Base-by-base conservation (phyloP, 2,113 vertebrate species). In the Plecotus auritus region DNA sequence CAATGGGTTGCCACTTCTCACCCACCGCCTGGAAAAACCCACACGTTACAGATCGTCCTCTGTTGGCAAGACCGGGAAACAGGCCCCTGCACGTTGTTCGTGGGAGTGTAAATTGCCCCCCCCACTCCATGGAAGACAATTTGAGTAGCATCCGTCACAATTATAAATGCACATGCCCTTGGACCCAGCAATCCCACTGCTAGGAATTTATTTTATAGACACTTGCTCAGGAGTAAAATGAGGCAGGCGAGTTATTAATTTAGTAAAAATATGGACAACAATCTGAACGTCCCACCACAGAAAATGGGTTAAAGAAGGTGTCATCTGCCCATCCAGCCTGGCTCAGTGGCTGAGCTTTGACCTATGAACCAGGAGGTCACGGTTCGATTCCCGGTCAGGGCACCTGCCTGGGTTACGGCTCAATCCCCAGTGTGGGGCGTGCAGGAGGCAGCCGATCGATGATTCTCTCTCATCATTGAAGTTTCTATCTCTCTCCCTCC, bases 81-180 rank as follows among this genome's bases (percentile, higher is more conserved):
- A 45, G 12, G 0, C 7, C 16, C 17, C 28, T 1, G n/a, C 0
- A n/a, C 42, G 1, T 30, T 0, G 26, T 11, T 22, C 1, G 73
- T 54, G 51, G 64, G 51, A 54, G 28, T 18, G 22, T 12, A 49
- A 42, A 16, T 0, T 11, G 64, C 14, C 51, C 18, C 64, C 7
- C 9, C 7, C 37, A 9, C 3, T 14, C 87, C 2, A 1, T 11
- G 64, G n/a, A 64, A 49, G n/a, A 51, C 64, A 3, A 4, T 17
- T 2, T 22, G 42, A n/a, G 70, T 28, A 9, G 18, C 1, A 40
- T 13, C 70, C 61, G 22, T 30, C 30, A 16, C 42, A 49, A 73
- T 73, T 20, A 72, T 51, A 51, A 80, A 72, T 2, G 35, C 5
- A 9, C 18, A 5, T 5, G 7, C 40, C 23, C 51, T n/a, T 28